Percentiles rank a stretch among this genome's conserved stretches.
Evolutionary conservation across 2,888 invertebrate species (phyloP).

Genomic region (Aphidoletes aphidimyza): DNA sequence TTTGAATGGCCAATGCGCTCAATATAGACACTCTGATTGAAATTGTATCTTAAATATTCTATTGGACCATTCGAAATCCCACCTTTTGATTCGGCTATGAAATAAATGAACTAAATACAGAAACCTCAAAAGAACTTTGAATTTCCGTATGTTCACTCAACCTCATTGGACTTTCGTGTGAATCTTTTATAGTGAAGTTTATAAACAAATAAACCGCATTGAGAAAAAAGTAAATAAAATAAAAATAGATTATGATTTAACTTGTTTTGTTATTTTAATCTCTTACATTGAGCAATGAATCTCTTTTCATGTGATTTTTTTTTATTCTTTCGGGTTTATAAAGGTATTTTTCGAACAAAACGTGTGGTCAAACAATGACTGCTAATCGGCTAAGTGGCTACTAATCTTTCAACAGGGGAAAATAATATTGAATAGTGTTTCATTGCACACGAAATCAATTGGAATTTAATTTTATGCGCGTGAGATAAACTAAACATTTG

Average conservation of each 20-base stretch:
- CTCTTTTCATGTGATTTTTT: neutral
- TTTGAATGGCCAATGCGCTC: neutral
- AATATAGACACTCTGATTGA: neutral
- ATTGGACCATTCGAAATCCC: neutral
- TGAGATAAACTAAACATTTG: neutral
- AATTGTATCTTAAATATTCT: too few relatives aligned
- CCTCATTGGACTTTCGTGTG: neutral
- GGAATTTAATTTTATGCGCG: neutral
- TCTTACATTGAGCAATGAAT: neutral
- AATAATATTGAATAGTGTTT: neutral
- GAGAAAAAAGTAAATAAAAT: neutral
- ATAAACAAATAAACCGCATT: neutral
- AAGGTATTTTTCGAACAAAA: neutral
- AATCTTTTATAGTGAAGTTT: neutral
- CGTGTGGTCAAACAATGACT: neutral
- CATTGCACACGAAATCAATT: neutral
- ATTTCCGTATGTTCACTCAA: neutral
- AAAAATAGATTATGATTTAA: slow-evolving; percentile 21
- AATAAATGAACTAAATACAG: neutral
- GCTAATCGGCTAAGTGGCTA: neutral
- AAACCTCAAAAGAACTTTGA: too few relatives aligned
- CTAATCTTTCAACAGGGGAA: neutral
- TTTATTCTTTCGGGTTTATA: too few relatives aligned
- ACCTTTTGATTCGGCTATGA: neutral
- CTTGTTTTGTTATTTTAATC: slow-evolving; percentile 6